A percentile compares a stretch with the other conserved stretches of the same genome.
phyloP scores from a whole-genome alignment of 2,888 invertebrate species.

The Tipula unca region DNA sequence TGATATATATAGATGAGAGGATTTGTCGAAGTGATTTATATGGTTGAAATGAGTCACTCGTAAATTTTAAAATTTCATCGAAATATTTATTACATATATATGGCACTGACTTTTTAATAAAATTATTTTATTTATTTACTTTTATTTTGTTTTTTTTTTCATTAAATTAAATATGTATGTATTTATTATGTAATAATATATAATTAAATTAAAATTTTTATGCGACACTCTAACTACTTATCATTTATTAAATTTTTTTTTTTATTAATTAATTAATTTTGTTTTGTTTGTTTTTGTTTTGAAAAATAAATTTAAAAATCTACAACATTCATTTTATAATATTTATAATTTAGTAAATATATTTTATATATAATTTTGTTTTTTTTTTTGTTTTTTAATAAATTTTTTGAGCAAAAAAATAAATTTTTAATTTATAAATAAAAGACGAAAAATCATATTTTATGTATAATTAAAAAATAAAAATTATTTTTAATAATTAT shows the following conservation, averaged over 20 bases:
- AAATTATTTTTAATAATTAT: neutral
- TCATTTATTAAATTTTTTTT: neutral
- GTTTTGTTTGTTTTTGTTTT: neutral
- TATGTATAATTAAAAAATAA: neutral
- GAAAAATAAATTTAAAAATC: conserved; percentile 1
- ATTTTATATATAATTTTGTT: neutral
- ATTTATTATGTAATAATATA: neutral
- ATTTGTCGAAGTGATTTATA: too few species aligned
- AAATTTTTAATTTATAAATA: neutral
- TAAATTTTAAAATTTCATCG: neutral
- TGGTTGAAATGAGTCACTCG: neutral
- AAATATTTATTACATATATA: too few species aligned
- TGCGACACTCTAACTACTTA: conserved; percentile 18
- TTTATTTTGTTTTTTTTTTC: neutral
- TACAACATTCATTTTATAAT: neutral
- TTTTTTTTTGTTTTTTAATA: neutral
- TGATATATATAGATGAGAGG: neutral
- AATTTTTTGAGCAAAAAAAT: neutral
- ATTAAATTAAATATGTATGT: neutral
- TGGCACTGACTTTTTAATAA: neutral
- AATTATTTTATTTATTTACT: conserved; percentile 3
- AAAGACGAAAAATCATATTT: too few species aligned
- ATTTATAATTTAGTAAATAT: neutral
- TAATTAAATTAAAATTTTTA: conserved; percentile 14
- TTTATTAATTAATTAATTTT: neutral